Conservation (phyloP, 2,797 vertebrate genomes). For the Tragelaphus eurycerus region DNA sequence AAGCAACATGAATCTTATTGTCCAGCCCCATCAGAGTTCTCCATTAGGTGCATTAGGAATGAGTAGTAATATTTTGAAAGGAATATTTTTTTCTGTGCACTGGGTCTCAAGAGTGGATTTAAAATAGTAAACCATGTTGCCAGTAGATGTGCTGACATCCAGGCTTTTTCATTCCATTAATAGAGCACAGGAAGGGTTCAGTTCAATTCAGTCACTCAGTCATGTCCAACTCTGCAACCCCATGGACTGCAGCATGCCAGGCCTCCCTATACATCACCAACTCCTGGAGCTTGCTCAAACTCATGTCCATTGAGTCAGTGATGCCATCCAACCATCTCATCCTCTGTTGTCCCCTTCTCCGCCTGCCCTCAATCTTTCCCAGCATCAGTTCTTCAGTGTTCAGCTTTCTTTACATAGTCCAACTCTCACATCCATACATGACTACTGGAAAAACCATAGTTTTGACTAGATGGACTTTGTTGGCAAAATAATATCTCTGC, state of each 20-base stretch:
- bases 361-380: neutral
- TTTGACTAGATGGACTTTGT: neutral
- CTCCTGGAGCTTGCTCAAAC: neutral
- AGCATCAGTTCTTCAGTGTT: neutral
- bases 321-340: neutral
- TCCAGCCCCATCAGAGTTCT: neutral
- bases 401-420: neutral
- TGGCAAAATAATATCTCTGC: neutral
- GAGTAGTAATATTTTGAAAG: neutral
- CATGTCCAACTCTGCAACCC: fast-evolving
- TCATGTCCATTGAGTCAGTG: neutral
- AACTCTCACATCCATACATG: neutral
- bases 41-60: neutral
- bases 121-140: neutral
- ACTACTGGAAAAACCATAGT: neutral
- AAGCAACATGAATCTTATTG: too few relatives aligned
- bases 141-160: neutral
- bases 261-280: neutral
- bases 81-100: neutral
- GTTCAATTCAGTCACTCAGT: neutral
- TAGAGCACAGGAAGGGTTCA: neutral
- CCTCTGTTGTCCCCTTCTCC: neutral
- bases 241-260: neutral
- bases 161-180: neutral
- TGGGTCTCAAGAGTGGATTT: neutral